Conservation (phyloP, 2,113 vertebrate genomes). For the Oenanthe melanoleuca region DNA sequence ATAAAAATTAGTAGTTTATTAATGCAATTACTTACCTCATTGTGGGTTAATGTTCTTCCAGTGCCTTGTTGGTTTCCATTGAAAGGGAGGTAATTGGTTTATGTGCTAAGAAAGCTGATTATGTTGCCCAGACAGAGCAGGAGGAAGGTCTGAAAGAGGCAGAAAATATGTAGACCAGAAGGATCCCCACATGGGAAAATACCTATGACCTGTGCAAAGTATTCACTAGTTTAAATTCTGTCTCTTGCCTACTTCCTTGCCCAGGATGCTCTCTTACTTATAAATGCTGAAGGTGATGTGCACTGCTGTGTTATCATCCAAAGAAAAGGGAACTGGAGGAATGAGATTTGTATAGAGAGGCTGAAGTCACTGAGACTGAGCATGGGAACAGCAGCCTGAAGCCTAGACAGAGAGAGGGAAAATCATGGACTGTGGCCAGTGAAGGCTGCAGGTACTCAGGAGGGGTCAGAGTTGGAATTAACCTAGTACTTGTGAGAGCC, state of each 20-base stretch:
- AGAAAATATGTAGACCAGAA: background rate
- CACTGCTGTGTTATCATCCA: background rate
- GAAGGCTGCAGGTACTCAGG: background rate
- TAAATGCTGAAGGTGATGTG: background rate
- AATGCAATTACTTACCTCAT: background rate
- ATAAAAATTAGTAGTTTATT: background rate
- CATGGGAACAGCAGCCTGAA: background rate
- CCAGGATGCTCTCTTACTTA: background rate
- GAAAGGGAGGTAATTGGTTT: background rate
- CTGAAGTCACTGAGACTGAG: background rate
- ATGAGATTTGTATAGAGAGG: background rate
- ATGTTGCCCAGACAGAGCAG: background rate
- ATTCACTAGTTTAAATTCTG: background rate
- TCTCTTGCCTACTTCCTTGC: background rate
- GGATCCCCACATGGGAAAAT: background rate
- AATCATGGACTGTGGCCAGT: background rate
- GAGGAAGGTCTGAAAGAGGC: background rate
- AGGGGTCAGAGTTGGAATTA: background rate
- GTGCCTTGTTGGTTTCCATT: background rate
- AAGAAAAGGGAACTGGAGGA: background rate
- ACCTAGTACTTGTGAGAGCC: background rate
- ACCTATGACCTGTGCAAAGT: background rate
- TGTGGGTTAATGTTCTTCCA: background rate
- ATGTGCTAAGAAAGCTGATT: background rate
- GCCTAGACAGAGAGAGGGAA: background rate